Evolutionary conservation across 2,797 vertebrate genomes (phyloP).

Genomic region (Sciaenops ocellatus): DNA sequence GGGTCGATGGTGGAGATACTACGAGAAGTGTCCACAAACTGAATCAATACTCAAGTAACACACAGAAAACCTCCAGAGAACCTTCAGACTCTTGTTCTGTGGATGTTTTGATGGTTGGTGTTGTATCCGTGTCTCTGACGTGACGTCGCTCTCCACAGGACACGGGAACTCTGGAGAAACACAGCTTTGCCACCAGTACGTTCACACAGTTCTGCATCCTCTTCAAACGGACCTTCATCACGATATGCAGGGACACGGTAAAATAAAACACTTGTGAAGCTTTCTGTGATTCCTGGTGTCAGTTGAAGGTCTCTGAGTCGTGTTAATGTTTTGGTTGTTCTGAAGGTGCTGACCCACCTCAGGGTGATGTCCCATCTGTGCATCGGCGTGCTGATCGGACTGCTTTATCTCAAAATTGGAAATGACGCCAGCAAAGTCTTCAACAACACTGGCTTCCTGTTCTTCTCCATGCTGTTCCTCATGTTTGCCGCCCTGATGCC

Average conservation of each 20-base stretch:
- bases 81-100: no score
- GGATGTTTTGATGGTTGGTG: background rate
- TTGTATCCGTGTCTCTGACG: background rate
- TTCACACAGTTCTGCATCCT: constrained; percentile 98
- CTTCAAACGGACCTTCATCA: constrained; percentile 96
- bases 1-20: no score
- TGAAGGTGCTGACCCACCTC: constrained; percentile 96
- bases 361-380: constrained; percentile 95
- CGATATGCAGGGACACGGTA: constrained; percentile 96
- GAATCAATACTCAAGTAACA: no score
- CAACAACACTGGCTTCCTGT: constrained; percentile 99
- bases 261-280: constrained; percentile 22
- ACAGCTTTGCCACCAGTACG: constrained; percentile 95
- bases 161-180: constrained; percentile 93
- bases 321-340: constrained; percentile 39
- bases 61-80: no score
- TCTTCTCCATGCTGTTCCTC: constrained; percentile 99
- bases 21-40: no score
- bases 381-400: constrained; percentile 95
- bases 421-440: constrained; percentile 98
- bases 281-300: background rate
- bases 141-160: constrained; percentile 69
- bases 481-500: constrained; percentile 99
- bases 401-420: constrained; percentile 97
- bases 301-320: background rate